A percentile compares a stretch with the other conserved stretches of the same genome.
Conservation (phyloP, 2,797 vertebrate genomes). For the Cygnus olor region DNA sequence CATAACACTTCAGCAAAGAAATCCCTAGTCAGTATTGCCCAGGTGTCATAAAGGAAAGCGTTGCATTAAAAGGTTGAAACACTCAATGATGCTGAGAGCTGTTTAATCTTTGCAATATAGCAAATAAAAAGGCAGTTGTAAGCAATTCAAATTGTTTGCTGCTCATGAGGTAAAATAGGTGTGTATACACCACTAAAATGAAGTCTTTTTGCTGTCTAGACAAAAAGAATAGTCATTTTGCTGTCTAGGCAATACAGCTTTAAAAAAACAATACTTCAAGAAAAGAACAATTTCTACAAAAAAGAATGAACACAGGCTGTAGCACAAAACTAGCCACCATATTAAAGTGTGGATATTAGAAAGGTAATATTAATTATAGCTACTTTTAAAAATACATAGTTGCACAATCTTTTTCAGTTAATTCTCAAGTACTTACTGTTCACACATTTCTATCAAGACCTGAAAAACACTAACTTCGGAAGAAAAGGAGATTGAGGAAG, state of each 20-base stretch:
- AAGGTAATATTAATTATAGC: background rate
- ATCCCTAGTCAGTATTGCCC: background rate
- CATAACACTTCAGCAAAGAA: background rate
- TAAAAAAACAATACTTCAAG: background rate
- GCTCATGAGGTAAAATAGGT: background rate
- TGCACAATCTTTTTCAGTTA: background rate
- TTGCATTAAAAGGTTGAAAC: background rate
- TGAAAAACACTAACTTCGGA: background rate
- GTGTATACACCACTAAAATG: background rate
- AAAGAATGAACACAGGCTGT: background rate
- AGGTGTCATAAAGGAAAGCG: background rate
- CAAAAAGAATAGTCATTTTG: background rate
- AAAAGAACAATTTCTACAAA: background rate
- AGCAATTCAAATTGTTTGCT: background rate
- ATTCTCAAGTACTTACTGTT: background rate
- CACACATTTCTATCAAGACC: background rate
- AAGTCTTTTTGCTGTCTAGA: background rate
- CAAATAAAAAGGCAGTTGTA: background rate
- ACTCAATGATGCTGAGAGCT: background rate
- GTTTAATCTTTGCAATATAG: background rate
- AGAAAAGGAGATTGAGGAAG: background rate
- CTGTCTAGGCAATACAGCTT: background rate
- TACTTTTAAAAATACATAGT: background rate
- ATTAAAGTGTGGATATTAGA: background rate
- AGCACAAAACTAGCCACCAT: background rate